phyloP scores from a whole-genome alignment of 2,797 vertebrate species.

The Aldrovandia affinis region DNA sequence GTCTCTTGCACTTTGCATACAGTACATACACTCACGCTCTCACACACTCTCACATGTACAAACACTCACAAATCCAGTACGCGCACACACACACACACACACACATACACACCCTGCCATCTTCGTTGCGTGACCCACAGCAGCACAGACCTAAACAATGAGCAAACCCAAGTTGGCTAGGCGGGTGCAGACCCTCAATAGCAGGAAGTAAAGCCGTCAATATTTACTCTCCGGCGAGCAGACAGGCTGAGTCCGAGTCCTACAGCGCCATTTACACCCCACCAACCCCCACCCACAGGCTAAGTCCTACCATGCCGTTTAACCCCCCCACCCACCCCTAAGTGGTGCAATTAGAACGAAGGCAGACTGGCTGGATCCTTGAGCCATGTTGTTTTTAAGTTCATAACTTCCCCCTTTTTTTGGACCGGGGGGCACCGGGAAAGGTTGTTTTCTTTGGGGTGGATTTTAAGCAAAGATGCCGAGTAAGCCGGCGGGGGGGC shows the following conservation, averaged over 20 bases:
- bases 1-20: neutral
- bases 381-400: constrained; percentile 69
- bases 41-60: neutral
- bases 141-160: constrained; percentile 65
- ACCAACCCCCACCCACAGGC: neutral
- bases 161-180: constrained; percentile 62
- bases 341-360: constrained; percentile 66
- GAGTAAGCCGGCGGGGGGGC: neutral
- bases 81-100: neutral
- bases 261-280: neutral
- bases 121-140: constrained; percentile 37
- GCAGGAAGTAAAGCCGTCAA: constrained; percentile 83
- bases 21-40: neutral
- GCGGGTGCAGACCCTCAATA: constrained; percentile 74
- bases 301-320: constrained; percentile 33
- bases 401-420: constrained; percentile 69
- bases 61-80: neutral
- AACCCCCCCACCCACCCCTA: constrained; percentile 46
- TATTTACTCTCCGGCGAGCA: constrained; percentile 76
- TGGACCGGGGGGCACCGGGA: constrained; percentile 23
- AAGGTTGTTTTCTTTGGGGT: constrained; percentile 11
- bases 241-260: neutral
- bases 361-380: constrained; percentile 78
- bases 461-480: neutral
- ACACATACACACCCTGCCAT: constrained; percentile 60